These are phyloP conservation scores for Xiphophorus birchmanni DNA, from an alignment of 2,797 vertebrate genomes.

Conservation along the genomic window DNA sequence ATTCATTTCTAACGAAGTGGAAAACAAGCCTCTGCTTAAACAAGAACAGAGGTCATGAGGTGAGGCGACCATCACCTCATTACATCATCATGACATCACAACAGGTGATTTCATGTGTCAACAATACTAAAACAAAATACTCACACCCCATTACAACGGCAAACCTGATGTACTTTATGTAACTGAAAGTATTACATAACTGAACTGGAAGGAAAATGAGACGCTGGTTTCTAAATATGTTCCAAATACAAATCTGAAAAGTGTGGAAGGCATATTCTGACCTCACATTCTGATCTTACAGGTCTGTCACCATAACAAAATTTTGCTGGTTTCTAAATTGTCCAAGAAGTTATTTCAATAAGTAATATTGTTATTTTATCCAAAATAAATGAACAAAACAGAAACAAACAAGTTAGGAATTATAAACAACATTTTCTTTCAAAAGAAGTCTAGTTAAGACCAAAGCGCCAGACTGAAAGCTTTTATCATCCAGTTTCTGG, in stretches of 20 bases:
- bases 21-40: not conserved
- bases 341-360: too few species aligned
- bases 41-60: slow-evolving; percentile 14
- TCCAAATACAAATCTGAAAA: not conserved
- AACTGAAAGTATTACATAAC: not conserved
- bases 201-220: not conserved
- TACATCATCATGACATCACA: slow-evolving; percentile 22
- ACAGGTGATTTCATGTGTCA: not conserved
- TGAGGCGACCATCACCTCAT: not conserved
- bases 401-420: too few species aligned
- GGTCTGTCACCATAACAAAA: not conserved
- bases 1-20: not conserved
- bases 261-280: not conserved
- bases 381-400: too few species aligned
- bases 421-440: too few species aligned
- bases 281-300: not conserved
- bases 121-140: not conserved
- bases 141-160: not conserved
- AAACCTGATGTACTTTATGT: not conserved
- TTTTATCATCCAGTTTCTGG: too few species aligned
- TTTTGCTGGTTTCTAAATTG: too few species aligned
- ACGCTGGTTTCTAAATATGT: not conserved
- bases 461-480: too few species aligned
- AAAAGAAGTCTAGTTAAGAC: too few species aligned
- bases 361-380: too few species aligned